A percentile compares a stretch with the other conserved stretches of the same genome.
Evolutionary conservation across 2,888 invertebrate species (phyloP).

Genomic region (Deilephila porcellus): DNA sequence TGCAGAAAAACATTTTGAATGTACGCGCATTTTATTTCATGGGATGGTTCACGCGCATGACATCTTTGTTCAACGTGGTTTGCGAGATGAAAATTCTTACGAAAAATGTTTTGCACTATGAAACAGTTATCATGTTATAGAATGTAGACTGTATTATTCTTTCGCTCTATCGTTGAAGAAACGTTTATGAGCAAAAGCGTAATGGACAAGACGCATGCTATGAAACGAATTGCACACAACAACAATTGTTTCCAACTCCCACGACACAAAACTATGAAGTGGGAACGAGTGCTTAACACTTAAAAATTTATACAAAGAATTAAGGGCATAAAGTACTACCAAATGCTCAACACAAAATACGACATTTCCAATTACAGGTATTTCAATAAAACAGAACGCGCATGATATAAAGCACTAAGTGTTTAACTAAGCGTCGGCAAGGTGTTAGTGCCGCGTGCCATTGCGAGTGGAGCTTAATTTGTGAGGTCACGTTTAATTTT

Average conservation of each 20-base stretch:
- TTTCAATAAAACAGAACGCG: not conserved
- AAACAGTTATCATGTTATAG: too few species aligned
- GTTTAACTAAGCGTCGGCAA: not conserved
- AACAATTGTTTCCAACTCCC: too few species aligned
- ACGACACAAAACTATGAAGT: too few species aligned
- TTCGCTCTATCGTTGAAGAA: too few species aligned
- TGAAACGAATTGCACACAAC: too few species aligned
- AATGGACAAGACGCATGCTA: too few species aligned
- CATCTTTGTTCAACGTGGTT: not conserved
- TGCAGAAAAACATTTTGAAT: conserved; percentile 11
- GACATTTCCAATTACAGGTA: not conserved
- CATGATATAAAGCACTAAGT: not conserved
- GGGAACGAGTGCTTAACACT: too few species aligned
- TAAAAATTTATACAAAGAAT: too few species aligned
- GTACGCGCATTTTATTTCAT: not conserved
- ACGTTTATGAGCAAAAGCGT: too few species aligned
- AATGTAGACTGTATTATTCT: too few species aligned
- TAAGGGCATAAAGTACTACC: too few species aligned
- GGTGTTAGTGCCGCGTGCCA: not conserved
- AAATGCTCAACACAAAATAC: not conserved
- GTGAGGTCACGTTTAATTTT: conserved; percentile 50
- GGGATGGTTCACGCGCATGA: not conserved
- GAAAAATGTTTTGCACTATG: too few species aligned
- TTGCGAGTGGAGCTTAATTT: conserved; percentile 35
- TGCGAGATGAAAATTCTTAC: not conserved